A percentile compares a stretch with the other conserved stretches of the same genome.
Conservation (phyloP, 2,113 vertebrate genomes). For the Loxodonta africana region DNA sequence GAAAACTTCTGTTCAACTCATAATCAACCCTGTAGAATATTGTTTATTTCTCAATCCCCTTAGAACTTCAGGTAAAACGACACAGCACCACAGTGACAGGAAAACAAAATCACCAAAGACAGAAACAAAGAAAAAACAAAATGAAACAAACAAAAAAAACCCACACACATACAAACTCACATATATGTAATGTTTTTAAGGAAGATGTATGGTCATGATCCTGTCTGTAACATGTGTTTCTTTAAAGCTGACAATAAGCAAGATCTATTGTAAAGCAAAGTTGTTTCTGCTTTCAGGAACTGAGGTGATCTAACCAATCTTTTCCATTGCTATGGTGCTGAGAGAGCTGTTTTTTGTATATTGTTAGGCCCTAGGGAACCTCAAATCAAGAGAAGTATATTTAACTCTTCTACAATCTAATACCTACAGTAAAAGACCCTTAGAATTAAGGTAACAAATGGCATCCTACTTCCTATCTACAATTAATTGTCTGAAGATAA, state of each 20-base stretch:
- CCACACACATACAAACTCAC: background rate
- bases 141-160: background rate
- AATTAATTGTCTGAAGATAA: background rate
- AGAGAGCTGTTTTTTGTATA: background rate
- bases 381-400: background rate
- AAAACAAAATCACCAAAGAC: background rate
- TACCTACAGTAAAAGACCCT: background rate
- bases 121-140: background rate
- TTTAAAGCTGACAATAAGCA: background rate
- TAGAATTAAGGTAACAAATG: background rate
- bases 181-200: background rate
- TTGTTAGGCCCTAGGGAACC: background rate
- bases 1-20: background rate
- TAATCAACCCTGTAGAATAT: background rate
- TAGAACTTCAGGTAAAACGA: slow-evolving; percentile 19
- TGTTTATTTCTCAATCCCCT: background rate
- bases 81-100: background rate
- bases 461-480: background rate
- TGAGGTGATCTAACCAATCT: background rate
- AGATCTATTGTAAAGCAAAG: background rate
- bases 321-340: background rate
- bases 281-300: slow-evolving; percentile 14
- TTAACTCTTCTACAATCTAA: slow-evolving; percentile 9
- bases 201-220: background rate
- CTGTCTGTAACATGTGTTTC: background rate